Evolutionary conservation across 2,888 invertebrate species (phyloP).

Genomic region (Epiblema foenella): DNA sequence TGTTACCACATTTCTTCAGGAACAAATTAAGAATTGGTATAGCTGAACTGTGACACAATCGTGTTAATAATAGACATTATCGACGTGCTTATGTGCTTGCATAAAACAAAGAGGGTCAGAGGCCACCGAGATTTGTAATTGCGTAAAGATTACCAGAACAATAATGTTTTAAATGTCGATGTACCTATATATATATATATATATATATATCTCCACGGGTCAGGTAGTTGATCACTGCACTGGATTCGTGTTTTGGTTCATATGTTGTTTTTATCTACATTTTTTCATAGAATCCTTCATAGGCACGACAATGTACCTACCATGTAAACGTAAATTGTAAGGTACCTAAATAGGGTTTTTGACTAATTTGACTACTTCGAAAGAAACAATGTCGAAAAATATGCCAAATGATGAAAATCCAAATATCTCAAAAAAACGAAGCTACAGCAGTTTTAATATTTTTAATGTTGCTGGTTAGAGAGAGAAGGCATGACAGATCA

Average conservation of each 20-base stretch:
- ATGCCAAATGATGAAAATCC: too few species aligned
- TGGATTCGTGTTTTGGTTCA: not conserved
- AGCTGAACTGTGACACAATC: constrained; percentile 13
- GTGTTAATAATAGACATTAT: constrained; percentile 16
- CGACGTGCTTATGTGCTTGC: constrained; percentile 1
- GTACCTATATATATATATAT: too few species aligned
- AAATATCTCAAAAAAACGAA: too few species aligned
- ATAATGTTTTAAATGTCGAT: not conserved
- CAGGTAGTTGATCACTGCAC: not conserved
- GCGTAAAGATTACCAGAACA: not conserved
- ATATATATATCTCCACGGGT: not conserved
- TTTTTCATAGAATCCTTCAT: not conserved
- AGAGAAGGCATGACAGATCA: too few species aligned
- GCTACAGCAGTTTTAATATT: too few species aligned
- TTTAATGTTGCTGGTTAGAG: too few species aligned
- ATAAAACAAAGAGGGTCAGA: constrained; percentile 36
- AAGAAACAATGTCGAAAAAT: too few species aligned
- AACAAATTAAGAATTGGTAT: constrained; percentile 36
- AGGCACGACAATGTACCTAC: too few species aligned
- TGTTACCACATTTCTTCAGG: constrained; percentile 30
- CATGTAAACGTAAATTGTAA: too few species aligned
- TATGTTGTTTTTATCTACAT: not conserved
- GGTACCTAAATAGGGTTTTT: too few species aligned
- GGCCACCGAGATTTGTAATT: constrained; percentile 8
- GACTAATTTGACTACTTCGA: too few species aligned